phyloP scores from a whole-genome alignment of 1,140 invertebrate genomes.

The Antheraea pernyi region DNA sequence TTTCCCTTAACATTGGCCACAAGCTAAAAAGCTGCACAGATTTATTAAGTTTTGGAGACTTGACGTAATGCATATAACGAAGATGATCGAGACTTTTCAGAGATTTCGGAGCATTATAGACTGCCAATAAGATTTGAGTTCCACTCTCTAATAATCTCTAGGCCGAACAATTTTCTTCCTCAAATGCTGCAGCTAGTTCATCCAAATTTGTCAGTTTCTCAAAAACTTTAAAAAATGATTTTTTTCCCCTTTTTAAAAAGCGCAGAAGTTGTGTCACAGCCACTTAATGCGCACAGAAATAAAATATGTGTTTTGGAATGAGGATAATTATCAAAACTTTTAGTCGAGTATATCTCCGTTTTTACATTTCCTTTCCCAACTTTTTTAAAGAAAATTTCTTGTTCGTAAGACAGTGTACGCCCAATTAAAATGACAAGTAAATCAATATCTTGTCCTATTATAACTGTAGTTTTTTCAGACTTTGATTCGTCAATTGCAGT shows the following conservation, averaged over 20 bases:
- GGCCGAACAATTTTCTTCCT: slow-evolving; percentile 27
- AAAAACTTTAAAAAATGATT: slow-evolving; percentile 25
- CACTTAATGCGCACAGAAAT: slow-evolving; percentile 37
- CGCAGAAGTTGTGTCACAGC: slow-evolving; percentile 23
- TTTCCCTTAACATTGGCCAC: too few species aligned
- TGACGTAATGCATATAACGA: too few species aligned
- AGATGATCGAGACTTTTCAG: too few species aligned
- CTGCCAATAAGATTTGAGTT: slow-evolving; percentile 5
- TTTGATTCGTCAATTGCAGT: slow-evolving; percentile 49
- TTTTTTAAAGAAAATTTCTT: slow-evolving; percentile 44
- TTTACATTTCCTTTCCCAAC: slow-evolving; percentile 30
- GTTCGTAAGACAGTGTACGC: slow-evolving; percentile 30
- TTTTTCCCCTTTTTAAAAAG: slow-evolving; percentile 40
- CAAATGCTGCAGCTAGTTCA: slow-evolving; percentile 28
- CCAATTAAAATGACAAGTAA: slow-evolving; percentile 52
- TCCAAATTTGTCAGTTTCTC: slow-evolving; percentile 34
- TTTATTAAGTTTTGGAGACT: too few species aligned
- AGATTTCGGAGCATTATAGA: too few species aligned
- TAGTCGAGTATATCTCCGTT: slow-evolving; percentile 27
- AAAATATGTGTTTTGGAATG: slow-evolving; percentile 37
- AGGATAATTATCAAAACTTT: slow-evolving; percentile 36
- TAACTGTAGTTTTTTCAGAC: slow-evolving; percentile 41
- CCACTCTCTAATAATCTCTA: slow-evolving; percentile 25
- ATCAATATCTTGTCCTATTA: slow-evolving; percentile 61
- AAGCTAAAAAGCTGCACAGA: too few species aligned